Conservation (phyloP, 2,888 invertebrate genomes). For the Microctonus hyperodae region DNA sequence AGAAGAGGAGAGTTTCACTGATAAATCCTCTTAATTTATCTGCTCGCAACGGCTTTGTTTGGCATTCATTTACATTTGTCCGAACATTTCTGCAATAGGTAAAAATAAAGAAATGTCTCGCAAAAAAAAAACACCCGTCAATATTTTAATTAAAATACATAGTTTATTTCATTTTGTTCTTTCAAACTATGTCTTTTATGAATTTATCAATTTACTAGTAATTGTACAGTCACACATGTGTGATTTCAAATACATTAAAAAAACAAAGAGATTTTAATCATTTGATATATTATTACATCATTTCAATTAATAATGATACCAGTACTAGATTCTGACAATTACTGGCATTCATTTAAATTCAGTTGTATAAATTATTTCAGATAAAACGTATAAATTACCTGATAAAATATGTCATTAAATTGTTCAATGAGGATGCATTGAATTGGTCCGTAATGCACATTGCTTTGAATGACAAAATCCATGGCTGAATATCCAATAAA, state of each 20-base stretch:
- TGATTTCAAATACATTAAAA: background rate
- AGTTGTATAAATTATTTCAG: background rate
- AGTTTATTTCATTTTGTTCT: background rate
- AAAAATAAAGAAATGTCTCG: slow-evolving; percentile 8
- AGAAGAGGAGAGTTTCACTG: slow-evolving; percentile 60
- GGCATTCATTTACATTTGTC: slow-evolving; percentile 57
- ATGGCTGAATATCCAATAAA: slow-evolving; percentile 48
- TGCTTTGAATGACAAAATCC: slow-evolving; percentile 54
- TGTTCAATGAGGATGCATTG: slow-evolving; percentile 51
- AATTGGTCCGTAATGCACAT: slow-evolving; percentile 48
- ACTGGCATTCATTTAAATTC: slow-evolving; percentile 42
- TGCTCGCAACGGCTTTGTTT: slow-evolving; percentile 58
- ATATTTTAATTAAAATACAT: background rate
- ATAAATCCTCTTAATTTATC: slow-evolving; percentile 60
- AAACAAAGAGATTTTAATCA: background rate
- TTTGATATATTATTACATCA: too few relatives aligned
- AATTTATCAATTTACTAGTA: too few relatives aligned
- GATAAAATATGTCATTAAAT: slow-evolving; percentile 56
- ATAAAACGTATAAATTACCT: slow-evolving; percentile 47
- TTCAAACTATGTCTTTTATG: background rate
- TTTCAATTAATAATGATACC: slow-evolving; percentile 35
- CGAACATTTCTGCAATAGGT: slow-evolving; percentile 59
- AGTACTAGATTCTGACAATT: slow-evolving; percentile 45
- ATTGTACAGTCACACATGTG: background rate
- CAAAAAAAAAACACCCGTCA: background rate